Base-by-base conservation (phyloP, 2,888 invertebrate genomes). In the Epirrhoe tristata region DNA sequence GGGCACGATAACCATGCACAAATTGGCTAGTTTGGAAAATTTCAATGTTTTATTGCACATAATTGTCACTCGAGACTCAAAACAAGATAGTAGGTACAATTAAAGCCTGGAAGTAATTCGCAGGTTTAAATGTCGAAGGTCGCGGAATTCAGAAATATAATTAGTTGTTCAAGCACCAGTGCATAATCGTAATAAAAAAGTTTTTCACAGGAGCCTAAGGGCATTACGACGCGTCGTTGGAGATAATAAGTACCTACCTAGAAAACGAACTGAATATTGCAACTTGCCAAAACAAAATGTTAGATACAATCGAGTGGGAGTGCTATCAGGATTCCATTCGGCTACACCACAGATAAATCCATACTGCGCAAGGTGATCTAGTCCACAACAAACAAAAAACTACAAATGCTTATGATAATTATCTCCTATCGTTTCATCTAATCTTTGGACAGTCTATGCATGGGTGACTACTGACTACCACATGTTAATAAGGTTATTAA, bases 1-100 rank as follows among this genome's bases (percentile, higher is more conserved):
- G 71, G 71, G 70, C 69, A 67, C 69, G 72, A 79, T 79, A 76
- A 78, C 70, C 66, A 68, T 65, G 66, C 58, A 68, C 70, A 73
- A 79, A 76, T 74, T 75, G 73, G 71, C 68, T 48, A 72, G 66
- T 69, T 69, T 50, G 16, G 67, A 70, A 77, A 79, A 79, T 75
- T 70, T 76, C 43, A 74, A 76, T 69, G 69, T 77, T 82, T 83
- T 83, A 84, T 80, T 75, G 66, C 75, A 43, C 67, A 67, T 81
- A 82, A 83, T 80, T 79, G 74, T 71, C 69, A 75, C 70, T 67
- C 62, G n/a, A 17, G 52, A 61, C 17, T 16, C 61, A 36, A 58
- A 50, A 6, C 57, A 58, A 52, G 53, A 34, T 53, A 63, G 16
- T 46, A 7, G 1, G 14, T 53, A 52, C 24, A 62, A 24, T 39